Percentiles rank a stretch among this genome's conserved stretches.
phyloP scores from a whole-genome alignment of 2,888 invertebrate genomes.

The Tuberolachnus salignus region DNA sequence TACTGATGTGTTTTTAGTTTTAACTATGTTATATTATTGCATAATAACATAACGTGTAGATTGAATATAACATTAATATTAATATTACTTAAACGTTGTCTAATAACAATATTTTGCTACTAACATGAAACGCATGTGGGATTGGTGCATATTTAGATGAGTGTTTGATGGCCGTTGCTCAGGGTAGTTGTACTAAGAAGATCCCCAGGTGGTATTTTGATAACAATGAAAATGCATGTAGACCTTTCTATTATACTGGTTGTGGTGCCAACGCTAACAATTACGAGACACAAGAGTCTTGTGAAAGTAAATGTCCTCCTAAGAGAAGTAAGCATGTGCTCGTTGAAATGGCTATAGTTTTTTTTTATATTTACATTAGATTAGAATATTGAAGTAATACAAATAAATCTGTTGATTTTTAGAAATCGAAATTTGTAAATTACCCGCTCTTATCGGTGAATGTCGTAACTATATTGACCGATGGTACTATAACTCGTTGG shows the following conservation, averaged over 20 bases:
- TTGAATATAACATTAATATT: conserved; percentile 49
- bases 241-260: conserved; percentile 91
- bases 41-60: not conserved
- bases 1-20: not conserved
- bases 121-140: conserved; percentile 51
- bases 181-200: conserved; percentile 79
- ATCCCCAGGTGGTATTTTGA: conserved; percentile 87
- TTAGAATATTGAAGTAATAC: not conserved
- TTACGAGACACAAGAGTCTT: conserved; percentile 76
- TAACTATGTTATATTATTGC: not conserved
- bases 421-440: conserved; percentile 75
- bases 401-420: conserved; percentile 1
- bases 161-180: conserved; percentile 75
- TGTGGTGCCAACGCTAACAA: conserved; percentile 89
- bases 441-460: conserved; percentile 77
- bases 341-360: not conserved
- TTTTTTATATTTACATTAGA: not conserved
- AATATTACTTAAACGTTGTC: not conserved
- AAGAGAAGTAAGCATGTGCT: conserved; percentile 72
- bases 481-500: conserved; percentile 84
- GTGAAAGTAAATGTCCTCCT: conserved; percentile 78
- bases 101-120: conserved; percentile 10
- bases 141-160: conserved; percentile 67
- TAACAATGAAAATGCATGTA: conserved; percentile 80
- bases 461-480: conserved; percentile 76